Base-by-base conservation (phyloP, 2,113 vertebrate species). In the Strix aluco region DNA sequence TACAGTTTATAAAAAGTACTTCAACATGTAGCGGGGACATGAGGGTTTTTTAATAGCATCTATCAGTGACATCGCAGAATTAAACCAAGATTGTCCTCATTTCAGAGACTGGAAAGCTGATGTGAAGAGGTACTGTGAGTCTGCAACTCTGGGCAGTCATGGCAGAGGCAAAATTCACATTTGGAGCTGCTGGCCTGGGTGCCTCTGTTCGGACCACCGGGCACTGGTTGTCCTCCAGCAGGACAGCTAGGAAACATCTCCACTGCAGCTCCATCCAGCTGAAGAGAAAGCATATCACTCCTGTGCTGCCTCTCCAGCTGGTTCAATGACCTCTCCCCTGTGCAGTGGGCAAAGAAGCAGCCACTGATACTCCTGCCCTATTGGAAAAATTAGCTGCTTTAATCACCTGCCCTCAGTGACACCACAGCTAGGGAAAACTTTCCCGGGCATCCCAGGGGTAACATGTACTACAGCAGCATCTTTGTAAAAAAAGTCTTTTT, bases 241-340 rank as follows among this genome's bases (percentile, higher is more conserved):
- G 36, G 12, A 69, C 58, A 89, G 22, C 17, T 32, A 55, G 46
- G 38, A 89, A 84, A 57, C 34, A 29, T 7, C 67, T 52, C 36
- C 21, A 12, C 44, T 69, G 22, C 5, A 57, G 32, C 13, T 80
- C 52, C 67, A 27, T 34, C 2, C 8, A 57, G 19, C 42, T 71
- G 66, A 88, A 42, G 9, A 74, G 57, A 75, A 59, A 23, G 26
- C 15, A 42, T 29, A n/a, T 42, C 42, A 10, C 32, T 29, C 66
- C 44, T 5, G 1, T 82, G n/a, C 52, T 0, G 0, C 29, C 42
- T 38, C 40, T 36, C 51, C 65, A 70, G 51, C 1, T 0, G 0
- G 17, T 38, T 42, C 34, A 81, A 9, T 1, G 7, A 59, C 27
- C 36, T 73, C 54, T 81, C 5, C 22, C 30, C 46, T 25, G 3